Evolutionary conservation across 2,888 invertebrate species (phyloP), one percentile per base, ranked within the genome.

Genomic region (Prosopocoilus inquinatus): DNA sequence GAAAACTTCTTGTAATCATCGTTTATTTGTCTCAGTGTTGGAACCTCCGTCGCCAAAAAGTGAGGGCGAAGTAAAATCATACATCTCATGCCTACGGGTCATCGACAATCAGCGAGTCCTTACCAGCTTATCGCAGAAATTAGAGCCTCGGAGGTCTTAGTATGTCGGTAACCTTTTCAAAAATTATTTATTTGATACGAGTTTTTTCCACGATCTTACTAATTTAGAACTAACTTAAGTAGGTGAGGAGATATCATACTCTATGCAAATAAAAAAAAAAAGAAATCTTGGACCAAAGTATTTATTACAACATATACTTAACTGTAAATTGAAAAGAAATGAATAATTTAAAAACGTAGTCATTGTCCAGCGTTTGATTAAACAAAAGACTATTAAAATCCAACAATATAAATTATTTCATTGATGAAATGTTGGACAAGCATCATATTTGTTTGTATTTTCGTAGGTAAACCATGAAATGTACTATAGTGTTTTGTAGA

Each of bases 41-140:
- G 84, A 85, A 60, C 87, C 88, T 38, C 86, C 86, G 5, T 84
- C 87, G 12, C 85, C 87, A 12, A 88, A 88, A 70, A 85, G 85
- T 67, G 86, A 87, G 69, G 81, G 82, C 43, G 88, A 89, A 70
- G 83, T 88, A 20, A 82, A 84, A 61, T 80, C 84, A 9, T 89
- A 88, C 74, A 85, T 89, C 62, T 83, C 87, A 68, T 86, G 87
- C 72, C 79, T 91, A 66, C 81, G 87, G 65, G 87, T 88, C 49
- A 89, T 91, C 69, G 91, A 92, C 79, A 90, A 90, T 79, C 90
- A 91, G 74, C 79, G 88, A 66, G 82, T 85, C 46, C 76, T 92
- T 53, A 89, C 88, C 57, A 85, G 86, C 68, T 81, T 91, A 75
- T 91, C 91, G n/a, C 88, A 90, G 73, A 87, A 87, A 75, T 77